Conservation (phyloP, 2,113 vertebrate genomes). For the Dendropsophus ebraccatus region DNA sequence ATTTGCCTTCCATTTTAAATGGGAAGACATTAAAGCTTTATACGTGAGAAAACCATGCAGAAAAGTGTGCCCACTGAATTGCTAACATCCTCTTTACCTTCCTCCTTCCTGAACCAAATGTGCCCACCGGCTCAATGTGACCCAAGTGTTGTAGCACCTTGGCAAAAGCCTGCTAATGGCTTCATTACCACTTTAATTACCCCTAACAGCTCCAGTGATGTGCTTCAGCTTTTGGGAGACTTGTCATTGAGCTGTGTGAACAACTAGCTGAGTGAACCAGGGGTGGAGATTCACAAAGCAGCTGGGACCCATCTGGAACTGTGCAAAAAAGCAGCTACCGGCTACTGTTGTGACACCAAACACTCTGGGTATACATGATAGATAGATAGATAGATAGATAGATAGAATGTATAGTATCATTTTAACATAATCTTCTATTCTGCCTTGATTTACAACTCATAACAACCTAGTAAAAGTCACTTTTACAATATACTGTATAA, state of each 20-base stretch:
- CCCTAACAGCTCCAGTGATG: conserved; percentile 71
- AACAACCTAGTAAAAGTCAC: background rate
- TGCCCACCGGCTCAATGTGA: conserved; percentile 66
- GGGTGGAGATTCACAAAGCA: conserved; percentile 75
- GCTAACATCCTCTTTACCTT: conserved; percentile 52
- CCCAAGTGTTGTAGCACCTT: conserved; percentile 63
- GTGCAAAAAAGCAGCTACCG: conserved; percentile 79
- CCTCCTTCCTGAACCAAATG: conserved; percentile 59
- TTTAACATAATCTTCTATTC: background rate
- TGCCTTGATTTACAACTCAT: background rate
- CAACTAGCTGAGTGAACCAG: conserved; percentile 74
- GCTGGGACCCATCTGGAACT: conserved; percentile 95
- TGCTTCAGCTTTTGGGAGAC: conserved; percentile 68
- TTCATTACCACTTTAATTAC: conserved; percentile 77
- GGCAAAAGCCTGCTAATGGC: conserved; percentile 71
- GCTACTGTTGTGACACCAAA: conserved; percentile 69
- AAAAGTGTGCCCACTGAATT: conserved; percentile 38
- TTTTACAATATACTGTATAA: background rate
- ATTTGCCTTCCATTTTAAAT: conserved; percentile 16
- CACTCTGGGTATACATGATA: conserved; percentile 38
- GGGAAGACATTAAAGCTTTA: conserved; percentile 26
- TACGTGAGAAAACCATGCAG: conserved; percentile 33
- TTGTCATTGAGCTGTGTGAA: conserved; percentile 77
- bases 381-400: background rate
- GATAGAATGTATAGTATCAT: background rate